Conservation (phyloP, 2,113 vertebrate species). For the Herpetotheres cachinnans region DNA sequence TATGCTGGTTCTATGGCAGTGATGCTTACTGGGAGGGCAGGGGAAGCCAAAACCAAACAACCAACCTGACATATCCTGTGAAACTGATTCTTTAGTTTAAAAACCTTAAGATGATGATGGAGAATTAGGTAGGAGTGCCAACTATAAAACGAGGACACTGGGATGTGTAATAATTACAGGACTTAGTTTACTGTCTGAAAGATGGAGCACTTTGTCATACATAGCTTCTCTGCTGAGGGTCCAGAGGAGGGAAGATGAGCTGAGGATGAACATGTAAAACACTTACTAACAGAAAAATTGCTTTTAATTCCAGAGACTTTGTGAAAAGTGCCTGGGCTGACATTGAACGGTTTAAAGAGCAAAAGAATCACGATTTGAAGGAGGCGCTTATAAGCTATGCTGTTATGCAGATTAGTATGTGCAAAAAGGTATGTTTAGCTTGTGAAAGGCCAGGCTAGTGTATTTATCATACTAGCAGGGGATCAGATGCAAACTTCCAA, state of each 20-base stretch:
- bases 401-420: constrained; percentile 98
- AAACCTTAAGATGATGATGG: background rate
- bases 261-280: background rate
- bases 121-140: background rate
- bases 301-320: constrained; percentile 84
- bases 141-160: background rate
- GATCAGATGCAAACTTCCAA: background rate
- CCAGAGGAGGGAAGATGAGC: background rate
- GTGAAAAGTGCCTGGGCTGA: constrained; percentile 91
- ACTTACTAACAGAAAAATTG: background rate
- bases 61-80: background rate
- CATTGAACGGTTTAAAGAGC: constrained; percentile 92
- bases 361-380: constrained; percentile 91
- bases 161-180: background rate
- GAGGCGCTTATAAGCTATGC: constrained; percentile 96
- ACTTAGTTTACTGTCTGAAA: background rate
- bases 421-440: constrained; percentile 87
- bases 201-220: background rate
- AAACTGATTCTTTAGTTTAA: background rate
- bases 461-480: background rate
- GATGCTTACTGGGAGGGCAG: background rate
- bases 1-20: background rate
- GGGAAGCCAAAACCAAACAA: background rate
- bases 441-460: background rate
- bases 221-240: background rate